These are phyloP conservation scores for Megalops atlanticus DNA, from an alignment of 2,113 vertebrate species.

Conservation along the genomic window DNA sequence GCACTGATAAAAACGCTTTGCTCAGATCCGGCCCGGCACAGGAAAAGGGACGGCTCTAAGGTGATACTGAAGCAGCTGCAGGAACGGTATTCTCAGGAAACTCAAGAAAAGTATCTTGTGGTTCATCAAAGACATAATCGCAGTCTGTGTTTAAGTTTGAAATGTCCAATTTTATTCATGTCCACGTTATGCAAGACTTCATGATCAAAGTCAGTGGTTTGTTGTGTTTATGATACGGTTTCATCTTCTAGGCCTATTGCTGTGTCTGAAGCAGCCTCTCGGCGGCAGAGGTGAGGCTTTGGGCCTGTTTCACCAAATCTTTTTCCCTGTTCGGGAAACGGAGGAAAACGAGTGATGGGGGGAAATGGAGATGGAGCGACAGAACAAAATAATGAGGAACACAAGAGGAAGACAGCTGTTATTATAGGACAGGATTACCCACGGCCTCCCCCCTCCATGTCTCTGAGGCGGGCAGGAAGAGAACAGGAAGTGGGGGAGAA, in stretches of 20 bases:
- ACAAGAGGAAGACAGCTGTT: slow-evolving; percentile 25
- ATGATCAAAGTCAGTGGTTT: not conserved
- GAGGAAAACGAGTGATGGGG: slow-evolving; percentile 45
- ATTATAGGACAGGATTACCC: not conserved
- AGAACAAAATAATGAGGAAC: slow-evolving; percentile 44
- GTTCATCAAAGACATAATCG: slow-evolving; percentile 48
- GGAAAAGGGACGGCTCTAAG: slow-evolving; percentile 45
- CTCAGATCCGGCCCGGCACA: slow-evolving; percentile 39
- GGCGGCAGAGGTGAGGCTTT: slow-evolving; percentile 87
- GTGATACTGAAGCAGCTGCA: slow-evolving; percentile 60
- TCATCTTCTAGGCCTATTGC: slow-evolving; percentile 66
- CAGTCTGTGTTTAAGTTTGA: slow-evolving; percentile 22
- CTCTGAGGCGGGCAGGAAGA: not conserved
- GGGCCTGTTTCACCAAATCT: slow-evolving; percentile 97
- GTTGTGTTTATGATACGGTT: slow-evolving; percentile 25
- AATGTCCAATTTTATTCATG: slow-evolving; percentile 59
- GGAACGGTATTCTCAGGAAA: slow-evolving; percentile 47
- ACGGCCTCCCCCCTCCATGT: not conserved
- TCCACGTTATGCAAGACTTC: slow-evolving; percentile 37
- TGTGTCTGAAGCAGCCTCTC: slow-evolving; percentile 90
- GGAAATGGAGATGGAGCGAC: slow-evolving; percentile 48
- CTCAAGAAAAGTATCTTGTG: slow-evolving; percentile 46
- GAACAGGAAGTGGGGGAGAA: not conserved
- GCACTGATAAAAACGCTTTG: not conserved
- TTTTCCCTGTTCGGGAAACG: slow-evolving; percentile 80